Conservation (phyloP, 2,888 invertebrate genomes). For the Ellobium chinense region DNA sequence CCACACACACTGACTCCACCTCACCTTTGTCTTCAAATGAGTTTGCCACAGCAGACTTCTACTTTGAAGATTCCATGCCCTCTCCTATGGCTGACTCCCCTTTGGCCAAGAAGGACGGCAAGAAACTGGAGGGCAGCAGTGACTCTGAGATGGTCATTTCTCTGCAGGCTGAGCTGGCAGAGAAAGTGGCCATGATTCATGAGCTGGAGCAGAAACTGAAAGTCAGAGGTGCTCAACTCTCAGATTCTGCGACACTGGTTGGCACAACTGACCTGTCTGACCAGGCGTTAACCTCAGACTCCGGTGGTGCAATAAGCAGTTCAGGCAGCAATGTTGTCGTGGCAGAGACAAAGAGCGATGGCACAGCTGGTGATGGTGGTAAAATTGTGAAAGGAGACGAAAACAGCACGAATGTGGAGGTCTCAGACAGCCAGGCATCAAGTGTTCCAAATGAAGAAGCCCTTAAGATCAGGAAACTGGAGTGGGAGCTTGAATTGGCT, state of each 20-base stretch:
- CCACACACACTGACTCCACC: slow-evolving; percentile 61
- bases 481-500: slow-evolving; percentile 1
- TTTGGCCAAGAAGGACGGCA: slow-evolving; percentile 78
- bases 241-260: slow-evolving; percentile 19
- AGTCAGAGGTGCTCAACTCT: slow-evolving; percentile 7
- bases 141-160: slow-evolving; percentile 7
- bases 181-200: slow-evolving; percentile 20
- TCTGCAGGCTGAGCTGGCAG: slow-evolving; percentile 29
- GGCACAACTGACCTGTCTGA: not conserved
- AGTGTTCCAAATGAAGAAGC: not conserved
- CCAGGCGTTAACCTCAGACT: not conserved
- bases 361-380: not conserved
- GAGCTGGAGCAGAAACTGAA: slow-evolving; percentile 26
- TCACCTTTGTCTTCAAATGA: slow-evolving; percentile 80
- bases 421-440: not conserved
- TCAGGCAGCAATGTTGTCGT: not conserved
- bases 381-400: not conserved
- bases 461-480: slow-evolving; percentile 10
- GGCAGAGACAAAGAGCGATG: not conserved
- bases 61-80: slow-evolving; percentile 92
- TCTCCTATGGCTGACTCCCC: slow-evolving; percentile 86
- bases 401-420: not conserved
- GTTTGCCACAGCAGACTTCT: slow-evolving; percentile 90
- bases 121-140: slow-evolving; percentile 80
- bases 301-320: not conserved